Percentiles rank a stretch among this genome's conserved stretches.
Conservation (phyloP, 1,140 invertebrate genomes). For the Hyles euphorbiae region DNA sequence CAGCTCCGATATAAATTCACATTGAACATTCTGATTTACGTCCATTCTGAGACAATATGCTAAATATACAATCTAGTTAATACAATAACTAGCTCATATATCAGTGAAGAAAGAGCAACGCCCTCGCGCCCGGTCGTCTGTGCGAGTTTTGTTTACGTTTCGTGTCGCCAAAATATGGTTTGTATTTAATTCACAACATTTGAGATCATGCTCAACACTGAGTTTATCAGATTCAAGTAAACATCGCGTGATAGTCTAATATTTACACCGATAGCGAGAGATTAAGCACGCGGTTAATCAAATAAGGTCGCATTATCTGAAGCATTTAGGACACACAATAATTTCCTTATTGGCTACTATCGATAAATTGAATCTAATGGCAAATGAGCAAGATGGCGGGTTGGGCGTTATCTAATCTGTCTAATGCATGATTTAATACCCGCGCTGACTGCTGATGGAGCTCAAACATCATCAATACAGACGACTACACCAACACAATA, state of each 20-base stretch:
- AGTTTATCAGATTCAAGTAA: conserved; percentile 11
- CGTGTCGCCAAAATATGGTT: conserved; percentile 38
- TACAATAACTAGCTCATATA: conserved; percentile 1
- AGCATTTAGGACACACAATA: conserved; percentile 30
- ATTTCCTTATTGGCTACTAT: conserved; percentile 8
- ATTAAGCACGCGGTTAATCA: conserved; percentile 24
- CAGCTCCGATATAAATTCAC: too few relatives aligned
- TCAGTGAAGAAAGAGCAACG: conserved; percentile 40
- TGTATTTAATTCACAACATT: conserved; percentile 21
- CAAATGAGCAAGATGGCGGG: conserved; percentile 3
- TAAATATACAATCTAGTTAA: too few relatives aligned
- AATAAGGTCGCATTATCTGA: conserved; percentile 33
- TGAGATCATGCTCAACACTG: conserved; percentile 7
- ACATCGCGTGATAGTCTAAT: conserved; percentile 6
- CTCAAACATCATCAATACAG: too few relatives aligned
- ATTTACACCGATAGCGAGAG: conserved; percentile 7
- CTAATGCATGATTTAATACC: conserved; percentile 6
- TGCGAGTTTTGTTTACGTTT: conserved; percentile 40
- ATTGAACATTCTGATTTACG: too few relatives aligned
- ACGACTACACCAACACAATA: too few relatives aligned
- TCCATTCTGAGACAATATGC: too few relatives aligned
- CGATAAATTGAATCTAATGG: conserved; percentile 4
- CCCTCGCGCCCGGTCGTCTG: conserved; percentile 45
- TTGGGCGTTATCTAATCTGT: conserved; percentile 25
- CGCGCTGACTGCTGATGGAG: too few relatives aligned